Evolutionary conservation across 2,113 vertebrate species (phyloP).

Genomic region (Carassius carassius): DNA sequence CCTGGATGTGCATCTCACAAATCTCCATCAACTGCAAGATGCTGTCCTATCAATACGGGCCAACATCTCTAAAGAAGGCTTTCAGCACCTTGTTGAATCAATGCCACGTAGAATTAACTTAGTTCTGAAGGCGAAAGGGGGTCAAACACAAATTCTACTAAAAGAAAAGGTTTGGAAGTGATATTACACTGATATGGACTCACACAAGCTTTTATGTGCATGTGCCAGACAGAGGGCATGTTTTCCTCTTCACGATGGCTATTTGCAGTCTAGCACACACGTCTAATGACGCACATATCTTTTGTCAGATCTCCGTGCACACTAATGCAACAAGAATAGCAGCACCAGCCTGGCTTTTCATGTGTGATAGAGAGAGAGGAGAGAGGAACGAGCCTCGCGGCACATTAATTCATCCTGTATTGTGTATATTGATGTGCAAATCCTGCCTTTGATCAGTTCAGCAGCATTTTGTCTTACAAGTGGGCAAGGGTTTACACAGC

Average conservation of each 20-base stretch:
- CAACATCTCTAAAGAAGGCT: too few relatives aligned
- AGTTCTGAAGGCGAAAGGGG: too few relatives aligned
- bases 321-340: slow-evolving; percentile 54
- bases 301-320: slow-evolving; percentile 44
- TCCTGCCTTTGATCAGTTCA: slow-evolving; percentile 54
- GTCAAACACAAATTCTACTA: too few relatives aligned
- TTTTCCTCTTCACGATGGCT: slow-evolving; percentile 38
- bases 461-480: slow-evolving; percentile 50
- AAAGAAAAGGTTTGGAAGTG: neutral
- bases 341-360: slow-evolving; percentile 42
- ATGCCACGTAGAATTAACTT: too few relatives aligned
- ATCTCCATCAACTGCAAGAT: too few relatives aligned
- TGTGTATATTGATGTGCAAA: slow-evolving; percentile 53
- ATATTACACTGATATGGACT: too few relatives aligned
- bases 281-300: slow-evolving; percentile 54
- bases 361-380: slow-evolving; percentile 19
- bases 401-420: slow-evolving; percentile 47
- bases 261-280: slow-evolving; percentile 45
- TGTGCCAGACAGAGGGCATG: slow-evolving; percentile 14
- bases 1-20: too few relatives aligned
- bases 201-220: neutral
- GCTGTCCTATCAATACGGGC: too few relatives aligned
- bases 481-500: slow-evolving; percentile 48
- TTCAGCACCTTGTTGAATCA: too few relatives aligned
- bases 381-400: slow-evolving; percentile 13